Conservation (phyloP, 37 sponge, comb jelly and placozoan species). For the Axinella damicornis region DNA sequence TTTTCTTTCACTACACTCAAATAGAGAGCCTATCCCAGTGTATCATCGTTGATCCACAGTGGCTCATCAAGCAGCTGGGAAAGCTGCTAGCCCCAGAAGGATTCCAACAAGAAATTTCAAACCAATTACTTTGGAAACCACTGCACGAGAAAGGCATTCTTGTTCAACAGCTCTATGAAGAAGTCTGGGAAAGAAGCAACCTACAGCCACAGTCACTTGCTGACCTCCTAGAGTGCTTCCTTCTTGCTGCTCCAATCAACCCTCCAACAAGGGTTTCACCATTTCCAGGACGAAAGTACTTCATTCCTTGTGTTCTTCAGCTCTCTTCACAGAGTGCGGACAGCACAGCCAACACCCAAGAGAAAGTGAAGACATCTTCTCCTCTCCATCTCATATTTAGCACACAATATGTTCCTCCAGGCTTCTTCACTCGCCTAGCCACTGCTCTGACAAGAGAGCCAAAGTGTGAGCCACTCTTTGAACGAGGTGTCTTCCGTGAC, state of each 20-base stretch:
- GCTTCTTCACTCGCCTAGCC: conserved; percentile 59
- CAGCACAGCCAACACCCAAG: neutral
- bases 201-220: conserved; percentile 20
- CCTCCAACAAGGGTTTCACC: neutral
- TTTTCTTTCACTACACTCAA: conserved; percentile 46
- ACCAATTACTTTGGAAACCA: too few relatives aligned
- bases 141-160: conserved; percentile 49
- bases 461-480: neutral
- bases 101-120: neutral
- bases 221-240: conserved; percentile 32
- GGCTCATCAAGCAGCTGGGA: conserved; percentile 46
- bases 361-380: conserved; percentile 22
- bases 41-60: conserved; percentile 53
- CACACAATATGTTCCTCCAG: conserved; percentile 50
- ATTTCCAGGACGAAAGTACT: conserved; percentile 13
- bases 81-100: conserved; percentile 30
- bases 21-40: neutral
- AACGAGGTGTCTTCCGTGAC: conserved; percentile 28
- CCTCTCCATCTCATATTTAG: conserved; percentile 45
- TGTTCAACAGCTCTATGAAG: conserved; percentile 38
- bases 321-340: neutral
- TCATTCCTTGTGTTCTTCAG: conserved; percentile 34
- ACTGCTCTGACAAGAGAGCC: conserved; percentile 1
- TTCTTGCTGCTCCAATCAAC: conserved; percentile 10
- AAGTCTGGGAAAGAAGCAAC: conserved; percentile 19